phyloP scores from a whole-genome alignment of 2,113 vertebrate species.

The Propithecus coquereli region DNA sequence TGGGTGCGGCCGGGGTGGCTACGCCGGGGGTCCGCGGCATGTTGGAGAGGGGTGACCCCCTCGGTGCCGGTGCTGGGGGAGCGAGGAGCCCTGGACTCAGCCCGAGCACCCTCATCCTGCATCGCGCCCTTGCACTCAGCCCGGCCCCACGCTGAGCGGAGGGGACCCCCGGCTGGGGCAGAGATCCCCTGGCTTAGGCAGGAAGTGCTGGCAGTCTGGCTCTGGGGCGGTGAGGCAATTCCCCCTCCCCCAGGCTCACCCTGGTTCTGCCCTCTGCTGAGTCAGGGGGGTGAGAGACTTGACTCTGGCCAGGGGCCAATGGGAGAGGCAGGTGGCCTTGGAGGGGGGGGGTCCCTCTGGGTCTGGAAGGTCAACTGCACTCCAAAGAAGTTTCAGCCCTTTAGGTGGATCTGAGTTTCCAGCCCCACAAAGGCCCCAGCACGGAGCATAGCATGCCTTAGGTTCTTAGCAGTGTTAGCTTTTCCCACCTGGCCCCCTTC shows the following conservation, averaged over 20 bases:
- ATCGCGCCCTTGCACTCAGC: not conserved
- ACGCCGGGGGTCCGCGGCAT: not conserved
- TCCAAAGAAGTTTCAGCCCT: not conserved
- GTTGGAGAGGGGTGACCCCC: not conserved
- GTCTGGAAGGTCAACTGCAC: not conserved
- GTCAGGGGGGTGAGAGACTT: slow-evolving; percentile 81
- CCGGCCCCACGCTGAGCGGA: not conserved
- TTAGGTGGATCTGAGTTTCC: not conserved
- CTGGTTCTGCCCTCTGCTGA: slow-evolving; percentile 75
- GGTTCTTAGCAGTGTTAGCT: not conserved
- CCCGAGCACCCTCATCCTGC: not conserved
- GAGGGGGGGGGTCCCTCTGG: not conserved
- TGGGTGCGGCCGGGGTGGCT: not conserved
- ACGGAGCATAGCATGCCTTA: not conserved
- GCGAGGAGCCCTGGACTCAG: not conserved
- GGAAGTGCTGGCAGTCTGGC: slow-evolving; percentile 25
- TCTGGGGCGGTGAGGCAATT: not conserved
- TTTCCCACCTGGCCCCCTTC: not conserved
- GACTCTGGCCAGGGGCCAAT: slow-evolving; percentile 68
- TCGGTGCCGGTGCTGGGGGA: too few species aligned
- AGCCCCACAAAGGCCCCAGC: not conserved
- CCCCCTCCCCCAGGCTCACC: not conserved
- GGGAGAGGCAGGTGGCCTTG: slow-evolving; percentile 57
- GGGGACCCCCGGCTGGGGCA: not conserved
- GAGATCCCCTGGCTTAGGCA: not conserved